Percentiles rank a stretch among this genome's conserved stretches.
phyloP scores from a whole-genome alignment of 2,113 vertebrate species.

The Cottus gobio region DNA sequence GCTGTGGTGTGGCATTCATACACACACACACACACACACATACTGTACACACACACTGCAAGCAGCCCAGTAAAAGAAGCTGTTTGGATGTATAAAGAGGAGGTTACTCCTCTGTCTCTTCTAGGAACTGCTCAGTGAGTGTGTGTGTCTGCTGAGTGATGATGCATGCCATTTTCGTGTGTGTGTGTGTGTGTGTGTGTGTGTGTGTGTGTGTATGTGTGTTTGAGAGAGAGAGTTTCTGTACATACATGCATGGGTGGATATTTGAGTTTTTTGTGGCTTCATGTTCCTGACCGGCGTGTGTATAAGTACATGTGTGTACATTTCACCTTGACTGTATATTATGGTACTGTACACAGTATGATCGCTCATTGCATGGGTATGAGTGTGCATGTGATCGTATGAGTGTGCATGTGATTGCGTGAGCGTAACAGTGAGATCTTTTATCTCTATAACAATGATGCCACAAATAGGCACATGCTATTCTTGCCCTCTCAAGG shows the following conservation, averaged over 20 bases:
- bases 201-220: constrained; percentile 14
- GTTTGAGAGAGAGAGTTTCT: not conserved
- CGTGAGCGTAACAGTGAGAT: constrained; percentile 36
- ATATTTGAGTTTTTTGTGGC: constrained; percentile 25
- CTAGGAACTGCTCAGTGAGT: constrained; percentile 51
- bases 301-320: constrained; percentile 26
- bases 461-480: constrained; percentile 72
- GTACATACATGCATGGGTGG: not conserved
- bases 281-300: constrained; percentile 2
- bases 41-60: constrained; percentile 1
- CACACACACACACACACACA: constrained; percentile 16
- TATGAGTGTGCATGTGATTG: not conserved
- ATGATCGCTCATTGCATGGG: not conserved
- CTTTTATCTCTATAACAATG: constrained; percentile 69
- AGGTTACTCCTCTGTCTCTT: constrained; percentile 51
- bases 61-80: constrained; percentile 46
- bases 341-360: constrained; percentile 14
- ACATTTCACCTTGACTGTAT: constrained; percentile 24
- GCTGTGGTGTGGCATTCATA: constrained; percentile 30
- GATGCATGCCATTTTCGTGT: no score
- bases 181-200: constrained; percentile 22
- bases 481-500: constrained; percentile 72
- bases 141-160: constrained; percentile 39
- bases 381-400: not conserved
- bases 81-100: constrained; percentile 52